phyloP scores from a whole-genome alignment of 2,113 vertebrate species.

The Clarias gariepinus region DNA sequence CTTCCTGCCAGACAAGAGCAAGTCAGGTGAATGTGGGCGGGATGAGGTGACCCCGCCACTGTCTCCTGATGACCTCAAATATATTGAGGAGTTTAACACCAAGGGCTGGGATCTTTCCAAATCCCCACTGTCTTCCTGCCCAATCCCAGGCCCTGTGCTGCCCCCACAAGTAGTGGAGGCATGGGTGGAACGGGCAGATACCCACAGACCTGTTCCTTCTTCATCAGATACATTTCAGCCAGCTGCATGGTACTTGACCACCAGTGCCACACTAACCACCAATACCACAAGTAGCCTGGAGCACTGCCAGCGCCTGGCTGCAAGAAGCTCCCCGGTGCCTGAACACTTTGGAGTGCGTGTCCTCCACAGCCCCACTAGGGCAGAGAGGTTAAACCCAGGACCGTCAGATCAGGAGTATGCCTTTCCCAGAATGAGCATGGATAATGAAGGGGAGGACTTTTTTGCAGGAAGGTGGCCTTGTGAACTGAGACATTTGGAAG shows the following conservation, averaged over 20 bases:
- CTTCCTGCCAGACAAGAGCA: constrained; percentile 90
- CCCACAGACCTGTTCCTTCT: constrained; percentile 59
- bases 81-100: constrained; percentile 93
- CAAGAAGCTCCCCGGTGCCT: constrained; percentile 57
- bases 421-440: constrained; percentile 76
- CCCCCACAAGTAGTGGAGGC: constrained; percentile 62
- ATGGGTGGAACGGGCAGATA: constrained; percentile 79
- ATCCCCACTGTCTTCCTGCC: constrained; percentile 53
- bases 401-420: constrained; percentile 74
- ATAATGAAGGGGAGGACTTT: constrained; percentile 75
- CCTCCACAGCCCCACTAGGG: constrained; percentile 80
- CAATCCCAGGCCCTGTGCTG: constrained; percentile 47
- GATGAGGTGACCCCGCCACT: constrained; percentile 91
- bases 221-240: constrained; percentile 78
- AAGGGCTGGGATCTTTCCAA: constrained; percentile 86
- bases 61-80: constrained; percentile 96
- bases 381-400: constrained; percentile 60
- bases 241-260: constrained; percentile 92
- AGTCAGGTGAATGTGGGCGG: constrained; percentile 68
- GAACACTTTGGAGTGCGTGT: constrained; percentile 81
- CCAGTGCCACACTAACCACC: constrained; percentile 91
- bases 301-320: constrained; percentile 84
- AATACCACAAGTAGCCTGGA: constrained; percentile 89
- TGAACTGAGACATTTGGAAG: constrained; percentile 71
- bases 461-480: constrained; percentile 83